Percentiles rank a stretch among this genome's conserved stretches.
Evolutionary conservation across 2,113 vertebrate genomes (phyloP).

Genomic region (Indicator maculatus): DNA sequence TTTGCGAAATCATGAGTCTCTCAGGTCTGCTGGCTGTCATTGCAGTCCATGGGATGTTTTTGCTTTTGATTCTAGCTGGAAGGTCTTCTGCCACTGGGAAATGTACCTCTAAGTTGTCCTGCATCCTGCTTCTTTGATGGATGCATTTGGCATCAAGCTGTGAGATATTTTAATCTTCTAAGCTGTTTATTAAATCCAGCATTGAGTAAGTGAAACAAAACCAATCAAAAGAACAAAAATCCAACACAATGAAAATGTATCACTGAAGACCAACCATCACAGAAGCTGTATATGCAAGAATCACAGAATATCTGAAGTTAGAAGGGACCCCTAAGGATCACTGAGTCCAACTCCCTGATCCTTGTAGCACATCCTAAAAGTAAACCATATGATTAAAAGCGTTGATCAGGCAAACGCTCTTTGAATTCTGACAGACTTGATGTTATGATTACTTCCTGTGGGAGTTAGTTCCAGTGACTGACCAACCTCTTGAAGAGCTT

Average conservation of each 20-base stretch:
- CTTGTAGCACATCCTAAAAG: too few species aligned
- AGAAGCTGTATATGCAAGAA: not conserved
- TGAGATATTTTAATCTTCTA: slow-evolving; percentile 34
- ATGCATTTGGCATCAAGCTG: not conserved
- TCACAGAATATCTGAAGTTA: too few species aligned
- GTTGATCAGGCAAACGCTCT: too few species aligned
- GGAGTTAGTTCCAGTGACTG: too few species aligned
- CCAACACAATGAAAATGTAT: not conserved
- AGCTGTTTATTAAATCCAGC: slow-evolving; percentile 5
- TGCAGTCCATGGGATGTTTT: not conserved
- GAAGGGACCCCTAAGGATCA: too few species aligned
- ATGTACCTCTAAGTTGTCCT: slow-evolving; percentile 27
- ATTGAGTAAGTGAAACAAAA: not conserved
- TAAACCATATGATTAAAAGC: too few species aligned
- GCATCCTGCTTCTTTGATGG: not conserved
- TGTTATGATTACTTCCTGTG: too few species aligned
- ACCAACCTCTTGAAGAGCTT: too few species aligned
- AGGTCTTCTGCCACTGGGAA: not conserved
- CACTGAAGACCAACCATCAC: not conserved
- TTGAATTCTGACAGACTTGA: too few species aligned
- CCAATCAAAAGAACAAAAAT: not conserved
- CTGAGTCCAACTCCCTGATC: too few species aligned
- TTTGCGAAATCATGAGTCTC: not conserved
- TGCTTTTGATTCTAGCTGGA: not conserved
- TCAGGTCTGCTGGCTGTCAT: not conserved